phyloP scores from a whole-genome alignment of 2,113 vertebrate species.

The Rafetus swinhoei region DNA sequence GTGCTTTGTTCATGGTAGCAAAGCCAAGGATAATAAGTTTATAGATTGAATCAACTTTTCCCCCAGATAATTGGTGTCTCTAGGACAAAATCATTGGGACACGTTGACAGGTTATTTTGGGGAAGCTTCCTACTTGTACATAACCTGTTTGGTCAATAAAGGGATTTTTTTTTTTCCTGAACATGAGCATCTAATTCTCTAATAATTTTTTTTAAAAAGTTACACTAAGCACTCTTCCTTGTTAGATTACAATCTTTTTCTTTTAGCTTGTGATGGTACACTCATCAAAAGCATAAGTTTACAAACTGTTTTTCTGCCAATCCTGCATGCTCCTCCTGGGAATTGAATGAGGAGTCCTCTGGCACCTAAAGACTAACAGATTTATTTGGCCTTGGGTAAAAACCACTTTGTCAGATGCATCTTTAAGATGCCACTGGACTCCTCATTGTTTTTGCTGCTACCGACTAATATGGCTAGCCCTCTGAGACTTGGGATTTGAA shows the following conservation, averaged over 20 bases:
- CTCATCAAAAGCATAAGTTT: rapidly evolving
- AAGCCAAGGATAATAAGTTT: not conserved
- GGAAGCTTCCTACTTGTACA: not conserved
- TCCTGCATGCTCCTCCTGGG: not conserved
- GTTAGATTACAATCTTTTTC: not conserved
- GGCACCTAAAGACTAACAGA: too few relatives aligned
- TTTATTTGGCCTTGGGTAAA: too few relatives aligned
- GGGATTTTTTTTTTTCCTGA: not conserved
- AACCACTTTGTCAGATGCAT: too few relatives aligned
- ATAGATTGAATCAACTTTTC: not conserved
- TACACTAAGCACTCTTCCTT: not conserved
- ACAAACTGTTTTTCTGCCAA: rapidly evolving
- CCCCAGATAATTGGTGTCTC: not conserved
- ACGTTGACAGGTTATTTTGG: not conserved
- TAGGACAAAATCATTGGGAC: not conserved
- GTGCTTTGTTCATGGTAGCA: not conserved
- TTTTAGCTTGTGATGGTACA: not conserved
- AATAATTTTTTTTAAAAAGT: too few relatives aligned
- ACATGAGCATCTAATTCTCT: not conserved
- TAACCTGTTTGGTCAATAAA: not conserved
- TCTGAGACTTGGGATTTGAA: not conserved
- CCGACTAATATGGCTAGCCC: too few relatives aligned
- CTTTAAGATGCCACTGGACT: too few relatives aligned
- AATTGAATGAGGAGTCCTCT: not conserved
- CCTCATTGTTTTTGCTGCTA: too few relatives aligned